A percentile compares a stretch with the other conserved stretches of the same genome.
phyloP scores from a whole-genome alignment of 2,113 vertebrate species.

The Trichomycterus rosablanca region DNA sequence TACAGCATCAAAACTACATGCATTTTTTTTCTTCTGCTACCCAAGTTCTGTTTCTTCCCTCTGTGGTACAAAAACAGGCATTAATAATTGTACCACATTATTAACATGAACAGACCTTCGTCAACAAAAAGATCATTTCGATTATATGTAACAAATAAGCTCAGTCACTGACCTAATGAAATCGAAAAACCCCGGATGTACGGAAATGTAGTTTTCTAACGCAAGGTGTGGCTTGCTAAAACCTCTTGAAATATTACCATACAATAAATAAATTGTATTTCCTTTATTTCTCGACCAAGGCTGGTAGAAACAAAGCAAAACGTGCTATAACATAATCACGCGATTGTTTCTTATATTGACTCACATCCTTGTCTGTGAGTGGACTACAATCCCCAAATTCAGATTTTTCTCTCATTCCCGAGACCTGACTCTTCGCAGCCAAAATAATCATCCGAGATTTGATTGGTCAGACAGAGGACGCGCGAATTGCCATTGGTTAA shows the following conservation, averaged over 20 bases:
- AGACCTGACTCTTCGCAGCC: slow-evolving; percentile 1
- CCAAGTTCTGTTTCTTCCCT: too few species aligned
- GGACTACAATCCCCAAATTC: slow-evolving; percentile 45
- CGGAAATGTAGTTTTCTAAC: slow-evolving; percentile 54
- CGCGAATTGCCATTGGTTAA: slow-evolving; percentile 48
- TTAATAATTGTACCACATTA: not conserved
- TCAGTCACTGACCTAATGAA: slow-evolving; percentile 31
- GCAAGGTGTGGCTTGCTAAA: slow-evolving; percentile 55
- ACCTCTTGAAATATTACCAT: not conserved
- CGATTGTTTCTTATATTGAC: slow-evolving; percentile 1
- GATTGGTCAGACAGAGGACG: slow-evolving; percentile 45
- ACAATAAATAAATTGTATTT: not conserved
- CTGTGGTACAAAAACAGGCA: not conserved
- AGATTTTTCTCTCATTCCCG: slow-evolving; percentile 28
- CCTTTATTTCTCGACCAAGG: not conserved
- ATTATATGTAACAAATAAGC: slow-evolving; percentile 1
- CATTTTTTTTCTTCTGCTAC: too few species aligned
- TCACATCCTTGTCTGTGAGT: not conserved
- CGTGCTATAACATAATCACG: not conserved
- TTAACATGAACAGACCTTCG: too few species aligned
- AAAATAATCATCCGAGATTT: not conserved
- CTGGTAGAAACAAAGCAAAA: not conserved
- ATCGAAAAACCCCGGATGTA: not conserved
- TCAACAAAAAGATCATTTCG: too few species aligned
- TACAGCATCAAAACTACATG: too few species aligned